Percentiles rank a stretch among this genome's conserved stretches.
These are phyloP conservation scores for Oscheius sp. DNA, from an alignment of 2,888 invertebrate species.

Conservation along the genomic window DNA sequence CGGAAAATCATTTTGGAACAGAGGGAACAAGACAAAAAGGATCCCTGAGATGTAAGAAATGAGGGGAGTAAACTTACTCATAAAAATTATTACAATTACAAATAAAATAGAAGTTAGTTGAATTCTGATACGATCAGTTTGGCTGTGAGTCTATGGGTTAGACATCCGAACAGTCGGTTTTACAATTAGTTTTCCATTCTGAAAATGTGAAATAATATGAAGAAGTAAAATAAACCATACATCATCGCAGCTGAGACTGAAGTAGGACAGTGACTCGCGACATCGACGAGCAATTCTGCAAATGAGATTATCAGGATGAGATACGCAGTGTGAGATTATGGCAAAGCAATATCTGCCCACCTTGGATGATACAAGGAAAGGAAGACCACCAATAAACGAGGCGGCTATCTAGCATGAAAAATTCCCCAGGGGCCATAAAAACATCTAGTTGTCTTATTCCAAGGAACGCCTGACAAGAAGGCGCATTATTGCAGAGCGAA, in stretches of 20 bases:
- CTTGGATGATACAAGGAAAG: not conserved
- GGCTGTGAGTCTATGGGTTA: conserved; percentile 6
- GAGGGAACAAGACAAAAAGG: not conserved
- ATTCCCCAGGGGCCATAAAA: no score
- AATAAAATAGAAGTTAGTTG: not conserved
- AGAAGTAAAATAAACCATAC: conserved; percentile 33
- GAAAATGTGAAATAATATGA: conserved; percentile 21
- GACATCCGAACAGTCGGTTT: conserved; percentile 51
- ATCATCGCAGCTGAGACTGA: conserved; percentile 71
- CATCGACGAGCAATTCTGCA: conserved; percentile 69
- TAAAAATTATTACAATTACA: not conserved
- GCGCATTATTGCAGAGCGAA: conserved; percentile 3
- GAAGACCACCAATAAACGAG: not conserved
- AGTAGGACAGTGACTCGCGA: conserved; percentile 66
- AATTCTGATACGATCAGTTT: not conserved
- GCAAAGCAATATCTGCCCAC: no score
- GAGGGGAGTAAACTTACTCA: not conserved
- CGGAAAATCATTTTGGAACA: no score
- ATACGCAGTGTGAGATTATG: not conserved
- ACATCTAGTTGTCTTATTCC: no score
- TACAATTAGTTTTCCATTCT: conserved; percentile 60
- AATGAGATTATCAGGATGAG: conserved; percentile 22
- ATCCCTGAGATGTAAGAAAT: not conserved
- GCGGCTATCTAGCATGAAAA: no score
- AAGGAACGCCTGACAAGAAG: not conserved